Percentiles rank a stretch among this genome's conserved stretches.
Evolutionary conservation across 2,888 invertebrate genomes (phyloP).

Genomic region (Drosophila nr. fundita): DNA sequence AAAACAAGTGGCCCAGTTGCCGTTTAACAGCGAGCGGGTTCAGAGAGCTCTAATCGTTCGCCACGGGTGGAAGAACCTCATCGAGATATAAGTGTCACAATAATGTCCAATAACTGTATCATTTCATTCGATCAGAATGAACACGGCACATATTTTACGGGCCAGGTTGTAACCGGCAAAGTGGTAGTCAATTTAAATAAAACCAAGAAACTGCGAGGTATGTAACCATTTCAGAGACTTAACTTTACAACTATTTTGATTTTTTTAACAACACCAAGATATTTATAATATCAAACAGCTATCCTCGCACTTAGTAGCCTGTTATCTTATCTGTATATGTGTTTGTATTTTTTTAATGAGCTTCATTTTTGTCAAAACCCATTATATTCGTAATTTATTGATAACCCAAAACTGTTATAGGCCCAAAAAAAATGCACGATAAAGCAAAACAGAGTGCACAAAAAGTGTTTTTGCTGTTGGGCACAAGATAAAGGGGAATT

Average conservation of each 20-base stretch:
- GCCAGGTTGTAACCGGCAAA: constrained; percentile 82
- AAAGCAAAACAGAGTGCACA: constrained; percentile 44
- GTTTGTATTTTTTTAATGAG: constrained; percentile 31
- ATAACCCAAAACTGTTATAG: constrained; percentile 46
- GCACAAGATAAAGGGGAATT: constrained; percentile 34
- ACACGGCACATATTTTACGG: constrained; percentile 87
- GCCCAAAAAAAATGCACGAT: constrained; percentile 43
- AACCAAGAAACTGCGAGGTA: constrained; percentile 82
- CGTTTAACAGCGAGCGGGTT: constrained; percentile 47
- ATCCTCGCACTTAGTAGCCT: constrained; percentile 12
- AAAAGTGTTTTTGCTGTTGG: background rate
- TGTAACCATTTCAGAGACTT: constrained; percentile 19
- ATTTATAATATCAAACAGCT: background rate
- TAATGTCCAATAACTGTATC: constrained; percentile 80
- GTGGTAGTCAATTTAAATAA: constrained; percentile 81
- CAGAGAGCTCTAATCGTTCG: constrained; percentile 36
- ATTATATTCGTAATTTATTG: constrained; percentile 52
- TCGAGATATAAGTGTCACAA: background rate
- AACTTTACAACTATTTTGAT: background rate
- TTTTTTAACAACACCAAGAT: background rate
- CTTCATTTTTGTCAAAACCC: constrained; percentile 28
- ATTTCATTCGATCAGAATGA: constrained; percentile 87
- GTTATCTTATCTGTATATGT: constrained; percentile 58
- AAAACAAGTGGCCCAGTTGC: constrained; percentile 45
- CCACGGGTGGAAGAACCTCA: background rate